phyloP scores from a whole-genome alignment of 2,797 vertebrate genomes.

The Petrocephalus schoutedeni region DNA sequence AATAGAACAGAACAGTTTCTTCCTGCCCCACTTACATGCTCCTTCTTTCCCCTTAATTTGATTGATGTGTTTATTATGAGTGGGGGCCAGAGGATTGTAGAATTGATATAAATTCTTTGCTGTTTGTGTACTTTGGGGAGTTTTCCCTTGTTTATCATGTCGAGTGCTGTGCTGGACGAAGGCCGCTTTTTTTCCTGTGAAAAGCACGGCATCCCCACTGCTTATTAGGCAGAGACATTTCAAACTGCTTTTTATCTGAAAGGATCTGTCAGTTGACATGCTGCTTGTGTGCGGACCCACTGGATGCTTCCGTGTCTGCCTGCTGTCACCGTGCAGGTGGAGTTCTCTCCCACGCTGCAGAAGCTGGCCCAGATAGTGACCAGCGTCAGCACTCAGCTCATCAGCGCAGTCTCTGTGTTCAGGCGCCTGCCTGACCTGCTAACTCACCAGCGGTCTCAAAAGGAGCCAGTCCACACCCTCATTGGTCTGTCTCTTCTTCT shows the following conservation, averaged over 20 bases:
- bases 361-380: conserved; percentile 69
- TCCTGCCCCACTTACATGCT: not conserved
- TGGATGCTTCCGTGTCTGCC: conserved; percentile 12
- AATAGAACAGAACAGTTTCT: not conserved
- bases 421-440: conserved; percentile 73
- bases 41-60: conserved; percentile 6
- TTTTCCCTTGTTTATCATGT: conserved; percentile 28
- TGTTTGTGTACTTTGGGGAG: not conserved
- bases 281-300: not conserved
- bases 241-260: not conserved
- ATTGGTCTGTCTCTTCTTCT: conserved; percentile 61
- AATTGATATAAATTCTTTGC: conserved; percentile 13
- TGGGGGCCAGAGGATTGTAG: conserved; percentile 26
- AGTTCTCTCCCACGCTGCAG: conserved; percentile 70
- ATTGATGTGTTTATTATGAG: conserved; percentile 6
- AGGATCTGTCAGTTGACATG: not conserved
- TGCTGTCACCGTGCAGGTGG: conserved; percentile 57
- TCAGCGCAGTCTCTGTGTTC: conserved; percentile 68
- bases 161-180: not conserved
- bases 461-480: conserved; percentile 56
- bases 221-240: not conserved
- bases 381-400: conserved; percentile 64
- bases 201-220: not conserved
- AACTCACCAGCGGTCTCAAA: conserved; percentile 44
- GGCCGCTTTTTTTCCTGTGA: conserved; percentile 10